phyloP scores from a whole-genome alignment of 2,888 invertebrate species.

The Coleophora deauratella region DNA sequence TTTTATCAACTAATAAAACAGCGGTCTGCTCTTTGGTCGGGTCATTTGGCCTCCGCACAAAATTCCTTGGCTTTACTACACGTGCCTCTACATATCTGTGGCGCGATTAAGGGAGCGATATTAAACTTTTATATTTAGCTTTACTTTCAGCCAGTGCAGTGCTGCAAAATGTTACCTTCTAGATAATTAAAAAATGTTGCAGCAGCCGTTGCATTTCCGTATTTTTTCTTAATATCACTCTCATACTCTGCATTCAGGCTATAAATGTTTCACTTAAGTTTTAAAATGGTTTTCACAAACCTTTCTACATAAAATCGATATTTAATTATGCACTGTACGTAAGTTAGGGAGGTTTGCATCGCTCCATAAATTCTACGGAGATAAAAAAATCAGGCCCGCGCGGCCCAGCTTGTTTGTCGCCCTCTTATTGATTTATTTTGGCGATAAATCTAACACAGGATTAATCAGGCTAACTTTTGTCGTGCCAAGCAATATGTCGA shows the following conservation, averaged over 20 bases:
- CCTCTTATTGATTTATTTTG: conserved; percentile 59
- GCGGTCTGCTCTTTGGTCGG: conserved; percentile 31
- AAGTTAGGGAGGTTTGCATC: conserved; percentile 26
- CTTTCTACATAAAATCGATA: conserved; percentile 17
- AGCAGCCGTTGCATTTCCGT: no score
- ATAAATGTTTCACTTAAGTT: no score
- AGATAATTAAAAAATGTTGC: no score
- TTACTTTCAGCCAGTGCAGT: no score
- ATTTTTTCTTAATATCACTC: no score
- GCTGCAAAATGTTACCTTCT: no score
- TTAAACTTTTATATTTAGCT: no score
- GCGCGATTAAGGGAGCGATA: no score
- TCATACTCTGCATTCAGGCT: no score
- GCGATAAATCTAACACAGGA: conserved; percentile 60
- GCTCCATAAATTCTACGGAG: conserved; percentile 33
- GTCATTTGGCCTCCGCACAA: conserved; percentile 40
- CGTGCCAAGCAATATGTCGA: conserved; percentile 44
- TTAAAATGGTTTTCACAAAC: no score
- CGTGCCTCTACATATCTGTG: conserved; percentile 7
- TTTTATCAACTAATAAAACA: conserved; percentile 54
- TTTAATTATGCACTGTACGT: conserved; percentile 26
- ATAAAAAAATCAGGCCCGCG: conserved; percentile 36
- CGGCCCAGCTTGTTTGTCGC: conserved; percentile 43
- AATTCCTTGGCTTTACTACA: conserved; percentile 26
- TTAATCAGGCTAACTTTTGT: conserved; percentile 63